phyloP scores from a whole-genome alignment of 2,113 vertebrate genomes.

The Microcebus griseorufus region DNA sequence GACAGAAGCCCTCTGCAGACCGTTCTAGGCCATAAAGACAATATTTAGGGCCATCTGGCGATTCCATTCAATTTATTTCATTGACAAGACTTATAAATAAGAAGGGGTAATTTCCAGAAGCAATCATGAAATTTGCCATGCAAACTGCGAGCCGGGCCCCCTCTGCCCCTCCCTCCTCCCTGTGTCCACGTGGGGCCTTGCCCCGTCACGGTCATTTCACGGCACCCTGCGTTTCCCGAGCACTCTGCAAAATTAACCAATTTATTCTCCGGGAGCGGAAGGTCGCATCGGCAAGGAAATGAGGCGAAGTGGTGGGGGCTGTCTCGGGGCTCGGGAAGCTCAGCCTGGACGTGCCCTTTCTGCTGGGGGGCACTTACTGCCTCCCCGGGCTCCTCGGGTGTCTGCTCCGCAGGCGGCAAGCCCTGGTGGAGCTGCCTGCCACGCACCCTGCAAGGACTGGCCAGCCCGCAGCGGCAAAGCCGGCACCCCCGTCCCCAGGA shows the following conservation, averaged over 20 bases:
- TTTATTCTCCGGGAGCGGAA: slow-evolving; percentile 14
- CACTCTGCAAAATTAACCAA: slow-evolving; percentile 69
- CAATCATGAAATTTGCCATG: slow-evolving; percentile 57
- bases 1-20: slow-evolving; percentile 34
- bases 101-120: slow-evolving; percentile 69
- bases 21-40: slow-evolving; percentile 3
- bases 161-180: neutral
- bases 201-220: neutral
- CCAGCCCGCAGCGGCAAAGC: neutral
- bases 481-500: accelerated
- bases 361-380: accelerated
- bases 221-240: slow-evolving; percentile 14
- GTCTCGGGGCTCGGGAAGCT: no score
- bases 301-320: accelerated
- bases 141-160: neutral
- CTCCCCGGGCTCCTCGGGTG: accelerated
- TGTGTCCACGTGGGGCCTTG: neutral
- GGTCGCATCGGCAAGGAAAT: accelerated
- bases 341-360: accelerated
- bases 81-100: slow-evolving; percentile 62
- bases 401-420: accelerated
- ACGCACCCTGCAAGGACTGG: accelerated
- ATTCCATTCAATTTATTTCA: slow-evolving; percentile 65
- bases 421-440: neutral
- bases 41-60: slow-evolving; percentile 68